Evolutionary conservation across 2,888 invertebrate species (phyloP).

Genomic region (Notocelia uddmanniana): DNA sequence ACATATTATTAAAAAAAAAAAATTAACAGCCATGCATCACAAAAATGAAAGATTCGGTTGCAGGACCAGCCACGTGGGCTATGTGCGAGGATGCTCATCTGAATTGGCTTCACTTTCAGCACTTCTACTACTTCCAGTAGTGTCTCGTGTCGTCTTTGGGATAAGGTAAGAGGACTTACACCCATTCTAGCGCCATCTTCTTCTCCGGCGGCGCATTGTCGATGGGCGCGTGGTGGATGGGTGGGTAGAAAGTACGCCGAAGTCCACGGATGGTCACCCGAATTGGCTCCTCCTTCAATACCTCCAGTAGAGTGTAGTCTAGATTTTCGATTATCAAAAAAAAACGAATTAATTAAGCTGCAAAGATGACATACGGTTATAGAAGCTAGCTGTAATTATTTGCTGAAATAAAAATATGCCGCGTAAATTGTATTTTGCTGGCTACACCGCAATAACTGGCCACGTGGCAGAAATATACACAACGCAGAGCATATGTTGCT

Average conservation of each 20-base stretch:
- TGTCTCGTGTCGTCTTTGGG: neutral
- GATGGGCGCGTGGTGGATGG: conserved; percentile 93
- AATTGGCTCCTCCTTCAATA: conserved; percentile 94
- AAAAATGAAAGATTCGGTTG: too few relatives aligned
- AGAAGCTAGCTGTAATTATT: too few relatives aligned
- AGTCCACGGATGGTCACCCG: conserved; percentile 93
- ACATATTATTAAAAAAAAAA: too few relatives aligned
- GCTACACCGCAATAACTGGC: too few relatives aligned
- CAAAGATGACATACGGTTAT: too few relatives aligned
- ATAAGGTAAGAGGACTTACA: conserved; percentile 81
- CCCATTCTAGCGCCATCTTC: conserved; percentile 96
- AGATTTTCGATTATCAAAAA: neutral
- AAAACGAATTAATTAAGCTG: neutral
- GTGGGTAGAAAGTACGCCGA: conserved; percentile 94
- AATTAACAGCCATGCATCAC: too few relatives aligned
- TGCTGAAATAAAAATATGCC: too few relatives aligned
- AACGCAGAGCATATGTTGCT: too few relatives aligned
- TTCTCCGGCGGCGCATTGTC: conserved; percentile 95
- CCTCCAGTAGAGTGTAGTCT: conserved; percentile 94
- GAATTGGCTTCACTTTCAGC: neutral
- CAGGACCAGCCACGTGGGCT: too few relatives aligned
- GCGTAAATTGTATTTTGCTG: too few relatives aligned
- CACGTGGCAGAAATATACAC: too few relatives aligned
- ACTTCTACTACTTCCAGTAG: neutral
- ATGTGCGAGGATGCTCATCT: too few relatives aligned